These are phyloP conservation scores for Labeo rohita DNA, from an alignment of 2,113 vertebrate species.

Conservation along the genomic window DNA sequence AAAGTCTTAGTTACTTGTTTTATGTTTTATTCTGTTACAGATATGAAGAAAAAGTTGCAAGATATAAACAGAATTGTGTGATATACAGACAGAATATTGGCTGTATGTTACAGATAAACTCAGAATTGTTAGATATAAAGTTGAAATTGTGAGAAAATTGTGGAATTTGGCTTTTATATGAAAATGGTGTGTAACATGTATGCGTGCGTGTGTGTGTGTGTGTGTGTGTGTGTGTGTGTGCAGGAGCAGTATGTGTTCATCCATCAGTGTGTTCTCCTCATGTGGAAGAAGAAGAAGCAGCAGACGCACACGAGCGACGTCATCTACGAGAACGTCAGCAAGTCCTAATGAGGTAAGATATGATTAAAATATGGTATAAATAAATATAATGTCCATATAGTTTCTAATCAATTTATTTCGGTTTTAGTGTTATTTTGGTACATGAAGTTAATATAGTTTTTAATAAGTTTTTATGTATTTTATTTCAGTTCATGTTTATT, in stretches of 20 bases:
- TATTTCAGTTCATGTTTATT: no score
- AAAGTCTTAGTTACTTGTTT: background rate
- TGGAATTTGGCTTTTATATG: background rate
- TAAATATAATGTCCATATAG: no score
- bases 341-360: constrained; percentile 78
- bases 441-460: no score
- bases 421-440: no score
- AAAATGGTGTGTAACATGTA: background rate
- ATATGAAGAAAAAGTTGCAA: background rate
- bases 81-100: background rate
- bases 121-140: background rate
- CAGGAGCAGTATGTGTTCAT: constrained; percentile 98
- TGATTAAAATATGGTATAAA: background rate
- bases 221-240: background rate
- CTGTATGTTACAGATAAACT: background rate
- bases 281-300: constrained; percentile 96
- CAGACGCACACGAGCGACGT: constrained; percentile 89
- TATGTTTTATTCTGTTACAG: background rate
- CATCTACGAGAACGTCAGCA: constrained; percentile 95
- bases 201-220: background rate
- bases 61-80: background rate
- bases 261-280: constrained; percentile 93
- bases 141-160: no score
- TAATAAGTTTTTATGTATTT: no score
- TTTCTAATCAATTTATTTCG: no score